Conservation (phyloP, 2,888 invertebrate genomes). For the Erpobdella octoculata region DNA sequence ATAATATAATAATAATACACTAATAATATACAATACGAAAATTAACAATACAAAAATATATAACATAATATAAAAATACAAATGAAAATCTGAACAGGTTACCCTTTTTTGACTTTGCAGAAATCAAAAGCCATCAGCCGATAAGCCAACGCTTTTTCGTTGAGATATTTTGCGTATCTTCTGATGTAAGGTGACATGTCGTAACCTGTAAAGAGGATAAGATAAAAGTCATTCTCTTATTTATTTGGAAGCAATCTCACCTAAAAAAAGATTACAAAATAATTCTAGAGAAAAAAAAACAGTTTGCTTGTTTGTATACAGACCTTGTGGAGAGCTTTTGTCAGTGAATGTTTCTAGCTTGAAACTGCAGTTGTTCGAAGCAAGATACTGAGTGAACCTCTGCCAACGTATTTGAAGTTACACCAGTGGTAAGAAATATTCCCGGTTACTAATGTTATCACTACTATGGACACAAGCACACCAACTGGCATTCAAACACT, state of each 20-base stretch:
- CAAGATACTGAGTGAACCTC: constrained; percentile 98
- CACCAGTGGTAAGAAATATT: too few relatives aligned
- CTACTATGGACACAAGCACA: too few relatives aligned
- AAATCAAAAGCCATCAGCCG: constrained; percentile 98
- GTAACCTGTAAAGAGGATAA: constrained; percentile 66
- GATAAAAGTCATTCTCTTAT: neutral
- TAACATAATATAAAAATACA: neutral
- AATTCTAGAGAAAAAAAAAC: neutral
- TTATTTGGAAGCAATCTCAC: neutral
- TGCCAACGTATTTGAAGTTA: too few relatives aligned
- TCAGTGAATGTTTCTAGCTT: constrained; percentile 95
- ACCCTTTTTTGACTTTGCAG: constrained; percentile 99
- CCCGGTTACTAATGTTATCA: too few relatives aligned
- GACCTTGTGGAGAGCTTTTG: constrained; percentile 94
- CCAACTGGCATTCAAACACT: too few relatives aligned
- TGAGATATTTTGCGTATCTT: constrained; percentile 95
- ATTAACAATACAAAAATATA: neutral
- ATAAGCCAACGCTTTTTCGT: constrained; percentile 97
- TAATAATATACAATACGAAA: neutral
- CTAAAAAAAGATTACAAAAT: neutral
- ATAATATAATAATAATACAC: neutral
- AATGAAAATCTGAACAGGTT: constrained; percentile 50
- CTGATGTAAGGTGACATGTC: constrained; percentile 99
- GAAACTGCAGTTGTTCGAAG: constrained; percentile 98
- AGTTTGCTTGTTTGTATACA: constrained; percentile 38